Evolutionary conservation across 2,888 invertebrate genomes (phyloP).

Genomic region (Acleris literana): DNA sequence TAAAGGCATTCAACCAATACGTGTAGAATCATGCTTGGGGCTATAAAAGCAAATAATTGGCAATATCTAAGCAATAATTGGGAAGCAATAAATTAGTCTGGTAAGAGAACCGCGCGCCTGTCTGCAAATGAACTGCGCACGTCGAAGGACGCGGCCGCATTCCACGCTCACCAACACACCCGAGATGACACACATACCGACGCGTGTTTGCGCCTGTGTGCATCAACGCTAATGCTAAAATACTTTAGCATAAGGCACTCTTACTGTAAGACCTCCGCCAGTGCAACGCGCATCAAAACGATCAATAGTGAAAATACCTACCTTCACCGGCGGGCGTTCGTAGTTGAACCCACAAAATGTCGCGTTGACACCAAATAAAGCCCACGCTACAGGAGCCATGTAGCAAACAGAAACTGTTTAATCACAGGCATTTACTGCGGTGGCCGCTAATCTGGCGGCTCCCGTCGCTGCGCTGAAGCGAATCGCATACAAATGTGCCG

Average conservation of each 20-base stretch:
- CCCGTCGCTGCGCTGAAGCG: constrained; percentile 70
- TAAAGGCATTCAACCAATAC: constrained; percentile 10
- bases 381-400: not conserved
- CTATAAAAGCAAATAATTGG: constrained; percentile 42
- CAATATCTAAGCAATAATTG: constrained; percentile 65
- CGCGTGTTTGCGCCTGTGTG: constrained; percentile 59
- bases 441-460: constrained; percentile 73
- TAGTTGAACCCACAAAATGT: not conserved
- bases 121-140: constrained; percentile 80
- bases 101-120: constrained; percentile 63
- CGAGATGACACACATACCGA: constrained; percentile 76
- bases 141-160: constrained; percentile 83
- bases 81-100: constrained; percentile 71
- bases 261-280: constrained; percentile 44
- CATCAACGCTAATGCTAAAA: constrained; percentile 56
- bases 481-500: constrained; percentile 78
- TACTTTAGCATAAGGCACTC: constrained; percentile 60
- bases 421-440: constrained; percentile 60
- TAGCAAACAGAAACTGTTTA: constrained; percentile 69
- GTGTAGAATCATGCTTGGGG: constrained; percentile 8
- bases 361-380: constrained; percentile 18
- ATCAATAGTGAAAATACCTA: not conserved
- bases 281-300: constrained; percentile 3
- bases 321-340: not conserved
- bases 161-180: constrained; percentile 71